These are phyloP conservation scores for Ceryle rudis DNA, from an alignment of 2,797 vertebrate genomes.

Conservation along the genomic window DNA sequence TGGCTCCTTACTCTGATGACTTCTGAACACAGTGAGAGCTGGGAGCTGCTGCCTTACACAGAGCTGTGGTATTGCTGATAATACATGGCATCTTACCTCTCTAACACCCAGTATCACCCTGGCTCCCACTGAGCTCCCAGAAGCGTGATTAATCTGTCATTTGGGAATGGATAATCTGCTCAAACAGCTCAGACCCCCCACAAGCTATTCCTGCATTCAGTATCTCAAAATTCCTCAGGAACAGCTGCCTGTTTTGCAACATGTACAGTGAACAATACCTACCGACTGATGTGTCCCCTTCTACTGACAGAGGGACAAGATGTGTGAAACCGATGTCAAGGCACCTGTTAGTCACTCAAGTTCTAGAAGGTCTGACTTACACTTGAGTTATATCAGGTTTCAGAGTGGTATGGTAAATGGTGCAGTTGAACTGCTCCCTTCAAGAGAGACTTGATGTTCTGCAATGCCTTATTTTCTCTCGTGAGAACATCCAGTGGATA, in stretches of 20 bases:
- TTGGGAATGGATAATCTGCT: not conserved
- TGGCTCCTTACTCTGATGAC: not conserved
- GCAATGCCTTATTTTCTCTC: not conserved
- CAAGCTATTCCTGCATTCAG: not conserved
- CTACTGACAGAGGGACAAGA: not conserved
- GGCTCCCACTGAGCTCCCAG: not conserved
- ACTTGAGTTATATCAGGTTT: not conserved
- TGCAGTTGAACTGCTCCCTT: not conserved
- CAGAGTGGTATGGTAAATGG: not conserved
- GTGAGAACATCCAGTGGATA: not conserved
- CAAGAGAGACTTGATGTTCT: not conserved
- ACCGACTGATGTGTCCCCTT: not conserved
- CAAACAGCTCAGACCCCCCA: not conserved
- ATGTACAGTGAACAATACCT: accelerated
- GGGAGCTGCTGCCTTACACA: not conserved
- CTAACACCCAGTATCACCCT: not conserved
- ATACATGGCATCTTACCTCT: not conserved
- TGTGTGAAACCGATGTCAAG: not conserved
- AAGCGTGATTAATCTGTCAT: not conserved
- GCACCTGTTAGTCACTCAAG: not conserved
- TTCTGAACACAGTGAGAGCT: not conserved
- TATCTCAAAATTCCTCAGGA: not conserved
- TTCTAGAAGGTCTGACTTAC: not conserved
- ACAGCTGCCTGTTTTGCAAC: not conserved
- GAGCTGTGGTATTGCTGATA: not conserved